A percentile compares a stretch with the other conserved stretches of the same genome.
Evolutionary conservation across 2,113 vertebrate genomes (phyloP).

Genomic region (Chaetorhynchus papuensis): DNA sequence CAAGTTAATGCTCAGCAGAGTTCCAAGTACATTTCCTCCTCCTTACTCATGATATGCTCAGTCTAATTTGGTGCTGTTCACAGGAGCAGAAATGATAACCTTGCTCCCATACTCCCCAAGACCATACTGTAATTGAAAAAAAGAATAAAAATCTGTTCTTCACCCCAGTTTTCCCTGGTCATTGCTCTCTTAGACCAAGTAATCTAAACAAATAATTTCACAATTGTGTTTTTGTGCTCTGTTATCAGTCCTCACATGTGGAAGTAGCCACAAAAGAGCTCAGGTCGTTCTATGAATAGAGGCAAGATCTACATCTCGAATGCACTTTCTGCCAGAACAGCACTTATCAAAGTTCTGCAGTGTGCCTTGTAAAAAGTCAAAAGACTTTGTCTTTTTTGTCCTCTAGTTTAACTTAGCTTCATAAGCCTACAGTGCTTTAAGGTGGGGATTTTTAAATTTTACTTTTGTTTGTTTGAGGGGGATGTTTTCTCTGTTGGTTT

Average conservation of each 20-base stretch:
- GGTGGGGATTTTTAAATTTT: background rate
- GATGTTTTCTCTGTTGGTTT: background rate
- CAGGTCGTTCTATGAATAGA: background rate
- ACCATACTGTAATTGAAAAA: background rate
- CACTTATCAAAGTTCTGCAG: background rate
- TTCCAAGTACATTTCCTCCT: background rate
- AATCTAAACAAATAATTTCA: background rate
- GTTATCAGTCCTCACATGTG: slow-evolving; percentile 2
- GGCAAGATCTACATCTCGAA: background rate
- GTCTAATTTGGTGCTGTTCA: background rate
- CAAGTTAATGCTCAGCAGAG: background rate
- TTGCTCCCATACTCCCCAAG: background rate
- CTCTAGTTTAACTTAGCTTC: background rate
- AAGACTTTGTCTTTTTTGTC: background rate
- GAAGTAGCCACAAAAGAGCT: background rate
- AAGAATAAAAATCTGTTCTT: background rate
- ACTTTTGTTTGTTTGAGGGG: background rate
- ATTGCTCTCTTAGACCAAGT: background rate
- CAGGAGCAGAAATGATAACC: background rate
- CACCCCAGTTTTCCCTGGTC: background rate
- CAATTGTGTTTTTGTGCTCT: background rate
- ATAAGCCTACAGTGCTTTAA: background rate
- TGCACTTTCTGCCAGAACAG: background rate
- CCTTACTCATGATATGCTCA: background rate
- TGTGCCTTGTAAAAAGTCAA: background rate